Base-by-base conservation (phyloP, 1,140 invertebrate species). In the Bombus huntii region DNA sequence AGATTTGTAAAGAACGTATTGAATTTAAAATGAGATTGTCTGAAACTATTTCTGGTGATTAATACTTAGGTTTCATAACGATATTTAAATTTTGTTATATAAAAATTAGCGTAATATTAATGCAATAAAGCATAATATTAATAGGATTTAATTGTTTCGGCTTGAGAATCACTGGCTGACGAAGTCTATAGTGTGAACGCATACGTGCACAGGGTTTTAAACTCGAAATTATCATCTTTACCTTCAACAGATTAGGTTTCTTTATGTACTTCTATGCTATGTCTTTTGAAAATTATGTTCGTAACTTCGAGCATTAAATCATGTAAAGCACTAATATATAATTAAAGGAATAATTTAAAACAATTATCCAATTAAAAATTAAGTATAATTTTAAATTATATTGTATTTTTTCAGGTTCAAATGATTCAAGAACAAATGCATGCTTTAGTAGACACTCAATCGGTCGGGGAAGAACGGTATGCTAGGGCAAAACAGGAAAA, bases 391-490 rank as follows among this genome's bases (percentile, higher is more conserved):
- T 2, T 25, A 9, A 65, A n/a, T n/a, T 37, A 6, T 10, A 8
- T 42, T n/a, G n/a, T 83, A 42, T 57, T 66, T 66, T 85, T 85
- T 10, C 94, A 99, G 98, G 97, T 99, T 92, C 97, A 98, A 95
- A 96, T 98, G 92, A 96, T 99, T 68, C 98, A 99, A 94, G 97
- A 98, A 94, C 98, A 99, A 96, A 97, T 99, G 94, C 97, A 97
- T 86, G 97, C 97, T 68, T 95, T 99, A 88, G 97, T 97, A 15
- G 98, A 98, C 92, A 98, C 97, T 85, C 98, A 98, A 93, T 97
- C 96, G 89, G 97, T 97, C 87, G 97, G 97, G 15, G 98, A 98
- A 93, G 98, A 99, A 94, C 96, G 97, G 76, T 98, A 98, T 91
- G 97, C 97, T 9, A 96, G 98, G 86, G 97, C 97, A 66, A 99